phyloP scores from a whole-genome alignment of 2,888 invertebrate genomes.

The Tinea trinotella region DNA sequence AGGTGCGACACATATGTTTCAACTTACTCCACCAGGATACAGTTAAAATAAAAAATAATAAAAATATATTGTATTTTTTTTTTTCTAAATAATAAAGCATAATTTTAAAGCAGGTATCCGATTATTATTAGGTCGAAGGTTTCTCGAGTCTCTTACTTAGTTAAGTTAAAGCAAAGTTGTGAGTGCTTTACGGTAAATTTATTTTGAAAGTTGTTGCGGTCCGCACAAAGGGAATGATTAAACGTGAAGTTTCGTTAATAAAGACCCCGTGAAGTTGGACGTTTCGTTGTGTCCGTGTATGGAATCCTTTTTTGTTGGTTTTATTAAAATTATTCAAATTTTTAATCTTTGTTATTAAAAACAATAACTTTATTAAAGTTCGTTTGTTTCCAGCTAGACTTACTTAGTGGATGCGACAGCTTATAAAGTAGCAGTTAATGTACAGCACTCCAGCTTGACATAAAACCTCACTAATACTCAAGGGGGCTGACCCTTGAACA shows the following conservation, averaged over 20 bases:
- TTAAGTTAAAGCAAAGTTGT: constrained; percentile 11
- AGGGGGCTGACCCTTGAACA: too few relatives aligned
- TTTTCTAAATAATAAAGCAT: not conserved
- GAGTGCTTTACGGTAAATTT: constrained; percentile 26
- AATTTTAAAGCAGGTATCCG: not conserved
- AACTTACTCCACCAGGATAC: too few relatives aligned
- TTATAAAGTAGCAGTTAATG: too few relatives aligned
- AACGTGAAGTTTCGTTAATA: constrained; percentile 26
- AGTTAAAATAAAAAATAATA: too few relatives aligned
- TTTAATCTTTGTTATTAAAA: too few relatives aligned
- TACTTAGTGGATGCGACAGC: too few relatives aligned
- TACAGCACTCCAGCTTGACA: too few relatives aligned
- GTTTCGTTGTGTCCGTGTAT: not conserved
- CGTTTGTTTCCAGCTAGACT: too few relatives aligned
- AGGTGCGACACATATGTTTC: too few relatives aligned
- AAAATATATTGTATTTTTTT: not conserved
- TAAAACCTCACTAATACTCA: too few relatives aligned
- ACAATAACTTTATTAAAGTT: too few relatives aligned
- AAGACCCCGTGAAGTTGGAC: constrained; percentile 8
- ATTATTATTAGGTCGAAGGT: constrained; percentile 17
- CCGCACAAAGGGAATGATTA: constrained; percentile 39
- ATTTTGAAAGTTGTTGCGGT: constrained; percentile 37
- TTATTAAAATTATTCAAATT: too few relatives aligned
- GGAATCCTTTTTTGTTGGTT: not conserved
- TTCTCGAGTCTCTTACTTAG: constrained; percentile 4